phyloP scores from a whole-genome alignment of 2,113 vertebrate genomes.

The Laterallus jamaicensis region DNA sequence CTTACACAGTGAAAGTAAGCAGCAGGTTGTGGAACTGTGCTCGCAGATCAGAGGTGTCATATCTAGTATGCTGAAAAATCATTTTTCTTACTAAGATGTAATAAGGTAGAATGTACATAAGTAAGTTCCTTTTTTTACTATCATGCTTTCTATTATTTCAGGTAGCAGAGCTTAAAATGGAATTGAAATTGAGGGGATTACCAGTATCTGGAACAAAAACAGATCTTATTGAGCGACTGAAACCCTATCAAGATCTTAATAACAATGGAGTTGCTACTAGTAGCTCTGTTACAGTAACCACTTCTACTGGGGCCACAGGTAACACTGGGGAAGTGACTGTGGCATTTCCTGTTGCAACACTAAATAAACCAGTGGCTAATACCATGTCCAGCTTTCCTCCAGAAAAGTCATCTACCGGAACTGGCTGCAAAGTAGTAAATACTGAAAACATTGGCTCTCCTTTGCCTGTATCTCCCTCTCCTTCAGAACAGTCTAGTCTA shows the following conservation, averaged over 20 bases:
- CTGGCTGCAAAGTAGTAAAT: slow-evolving; percentile 45
- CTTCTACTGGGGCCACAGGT: slow-evolving; percentile 44
- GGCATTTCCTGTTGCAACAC: slow-evolving; percentile 64
- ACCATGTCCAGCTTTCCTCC: slow-evolving; percentile 54
- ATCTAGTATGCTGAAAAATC: not conserved
- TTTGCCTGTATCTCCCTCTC: slow-evolving; percentile 84
- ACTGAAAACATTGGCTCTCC: slow-evolving; percentile 77
- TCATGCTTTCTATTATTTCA: slow-evolving; percentile 47
- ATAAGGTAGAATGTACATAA: not conserved
- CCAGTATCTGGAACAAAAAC: slow-evolving; percentile 97
- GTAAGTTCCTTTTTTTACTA: not conserved
- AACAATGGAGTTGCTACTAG: slow-evolving; percentile 58
- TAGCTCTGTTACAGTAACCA: slow-evolving; percentile 48
- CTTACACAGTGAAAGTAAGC: not conserved
- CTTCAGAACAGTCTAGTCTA: slow-evolving; percentile 81
- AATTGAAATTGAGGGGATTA: slow-evolving; percentile 92
- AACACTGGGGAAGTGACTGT: slow-evolving; percentile 68
- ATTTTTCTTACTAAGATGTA: not conserved
- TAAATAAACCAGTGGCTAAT: slow-evolving; percentile 57
- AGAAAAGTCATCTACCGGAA: slow-evolving; percentile 57
- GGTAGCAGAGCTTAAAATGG: slow-evolving; percentile 96
- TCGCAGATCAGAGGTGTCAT: not conserved
- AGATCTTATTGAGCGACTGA: slow-evolving; percentile 93
- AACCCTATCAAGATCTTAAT: slow-evolving; percentile 87
- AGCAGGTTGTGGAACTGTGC: not conserved